phyloP scores from a whole-genome alignment of 92 coral and sea anemone genomes.

The Phymanthus crucifer region DNA sequence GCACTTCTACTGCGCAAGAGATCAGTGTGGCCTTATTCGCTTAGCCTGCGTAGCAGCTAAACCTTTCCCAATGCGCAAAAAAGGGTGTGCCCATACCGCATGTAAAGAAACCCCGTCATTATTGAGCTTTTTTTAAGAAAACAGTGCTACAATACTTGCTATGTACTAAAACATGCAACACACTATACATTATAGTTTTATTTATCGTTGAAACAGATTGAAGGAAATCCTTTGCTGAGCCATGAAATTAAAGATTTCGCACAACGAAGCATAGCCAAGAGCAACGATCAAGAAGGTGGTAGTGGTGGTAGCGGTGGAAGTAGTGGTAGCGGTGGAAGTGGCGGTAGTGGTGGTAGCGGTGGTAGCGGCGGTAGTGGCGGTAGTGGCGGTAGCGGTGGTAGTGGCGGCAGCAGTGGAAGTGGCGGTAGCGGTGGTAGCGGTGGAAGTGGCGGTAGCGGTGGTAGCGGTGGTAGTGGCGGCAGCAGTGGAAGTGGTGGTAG shows the following conservation, averaged over 20 bases:
- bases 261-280: background rate
- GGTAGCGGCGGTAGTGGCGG: background rate
- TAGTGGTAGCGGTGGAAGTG: background rate
- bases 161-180: too few species aligned
- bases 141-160: too few species aligned
- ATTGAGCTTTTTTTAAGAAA: too few species aligned
- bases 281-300: background rate
- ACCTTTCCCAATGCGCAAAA: too few species aligned
- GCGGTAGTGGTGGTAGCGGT: background rate
- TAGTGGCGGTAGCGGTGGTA: background rate
- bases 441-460: background rate
- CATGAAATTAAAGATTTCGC: background rate
- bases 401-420: background rate
- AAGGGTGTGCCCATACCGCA: too few species aligned
- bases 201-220: background rate
- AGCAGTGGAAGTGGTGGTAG: slow-evolving; percentile 4
- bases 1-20: too few species aligned
- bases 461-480: slow-evolving; percentile 10
- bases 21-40: too few species aligned
- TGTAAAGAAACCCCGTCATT: too few species aligned
- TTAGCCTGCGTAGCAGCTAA: too few species aligned
- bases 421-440: background rate
- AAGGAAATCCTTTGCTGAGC: background rate
- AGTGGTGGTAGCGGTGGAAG: background rate
- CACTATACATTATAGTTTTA: background rate